Evolutionary conservation across 2,113 vertebrate genomes (phyloP).

Genomic region (Polyodon spathula): DNA sequence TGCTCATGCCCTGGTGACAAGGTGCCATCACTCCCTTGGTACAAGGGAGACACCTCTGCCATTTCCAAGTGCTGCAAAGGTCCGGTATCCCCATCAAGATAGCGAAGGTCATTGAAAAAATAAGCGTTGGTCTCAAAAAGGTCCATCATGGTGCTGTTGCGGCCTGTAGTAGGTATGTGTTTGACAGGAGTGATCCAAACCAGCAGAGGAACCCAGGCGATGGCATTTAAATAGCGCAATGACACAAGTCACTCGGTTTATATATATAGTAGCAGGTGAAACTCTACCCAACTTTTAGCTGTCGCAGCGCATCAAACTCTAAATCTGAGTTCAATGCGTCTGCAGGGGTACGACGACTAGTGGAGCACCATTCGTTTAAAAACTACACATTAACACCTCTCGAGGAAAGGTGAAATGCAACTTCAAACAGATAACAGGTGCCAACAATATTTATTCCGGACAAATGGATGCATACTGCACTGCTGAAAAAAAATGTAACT

Average conservation of each 20-base stretch:
- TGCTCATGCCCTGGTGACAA: constrained; percentile 76
- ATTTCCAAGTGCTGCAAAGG: constrained; percentile 81
- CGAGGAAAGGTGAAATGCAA: constrained; percentile 30
- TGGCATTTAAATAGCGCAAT: constrained; percentile 93
- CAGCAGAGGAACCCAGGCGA: constrained; percentile 55
- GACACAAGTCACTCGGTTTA: constrained; percentile 86
- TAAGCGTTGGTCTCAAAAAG: constrained; percentile 96
- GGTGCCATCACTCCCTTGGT: constrained; percentile 73
- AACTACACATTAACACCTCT: constrained; percentile 32
- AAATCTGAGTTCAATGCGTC: constrained; percentile 56
- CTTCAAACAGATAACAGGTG: constrained; percentile 30
- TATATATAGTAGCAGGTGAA: constrained; percentile 95
- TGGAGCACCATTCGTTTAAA: constrained; percentile 32
- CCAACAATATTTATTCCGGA: constrained; percentile 24
- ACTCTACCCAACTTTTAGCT: constrained; percentile 88
- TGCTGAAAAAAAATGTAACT: constrained; percentile 2
- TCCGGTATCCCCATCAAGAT: constrained; percentile 83
- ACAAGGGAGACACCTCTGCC: constrained; percentile 79
- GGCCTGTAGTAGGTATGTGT: constrained; percentile 41
- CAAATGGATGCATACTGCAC: constrained; percentile 16
- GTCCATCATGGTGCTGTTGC: constrained; percentile 92
- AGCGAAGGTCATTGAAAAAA: constrained; percentile 76
- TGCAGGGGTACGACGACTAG: constrained; percentile 33
- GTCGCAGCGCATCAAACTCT: constrained; percentile 72
- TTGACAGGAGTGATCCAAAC: constrained; percentile 55